A percentile compares a stretch with the other conserved stretches of the same genome.
phyloP scores from a whole-genome alignment of 2,888 invertebrate species.

The Athalia circularis region DNA sequence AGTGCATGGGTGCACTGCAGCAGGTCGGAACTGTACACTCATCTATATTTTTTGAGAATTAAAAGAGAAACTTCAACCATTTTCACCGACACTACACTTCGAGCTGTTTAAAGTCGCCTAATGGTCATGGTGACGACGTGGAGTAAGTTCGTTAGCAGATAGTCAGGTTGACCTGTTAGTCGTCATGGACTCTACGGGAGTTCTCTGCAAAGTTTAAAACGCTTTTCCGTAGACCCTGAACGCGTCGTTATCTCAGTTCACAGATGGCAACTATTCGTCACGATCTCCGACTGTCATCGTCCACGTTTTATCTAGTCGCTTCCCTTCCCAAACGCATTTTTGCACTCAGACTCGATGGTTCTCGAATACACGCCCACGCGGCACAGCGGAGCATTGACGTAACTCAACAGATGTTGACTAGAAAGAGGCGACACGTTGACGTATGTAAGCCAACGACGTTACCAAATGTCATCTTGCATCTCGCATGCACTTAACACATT shows the following conservation, averaged over 20 bases:
- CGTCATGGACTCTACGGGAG: background rate
- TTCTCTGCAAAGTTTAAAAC: constrained; percentile 8
- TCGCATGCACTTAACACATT: background rate
- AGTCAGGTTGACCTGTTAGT: background rate
- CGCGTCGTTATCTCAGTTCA: constrained; percentile 10
- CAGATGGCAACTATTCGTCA: constrained; percentile 37
- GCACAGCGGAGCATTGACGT: background rate
- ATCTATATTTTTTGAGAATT: background rate
- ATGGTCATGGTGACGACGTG: background rate
- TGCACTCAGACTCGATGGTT: constrained; percentile 28
- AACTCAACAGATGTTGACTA: constrained; percentile 18
- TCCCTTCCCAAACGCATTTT: constrained; percentile 30
- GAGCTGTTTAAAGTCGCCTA: background rate
- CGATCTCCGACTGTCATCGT: constrained; percentile 45
- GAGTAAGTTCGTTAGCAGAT: background rate
- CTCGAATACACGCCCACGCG: constrained; percentile 10
- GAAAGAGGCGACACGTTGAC: background rate
- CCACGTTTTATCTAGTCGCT: constrained; percentile 32
- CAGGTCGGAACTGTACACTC: background rate
- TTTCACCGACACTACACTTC: background rate
- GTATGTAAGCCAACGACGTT: constrained; percentile 13
- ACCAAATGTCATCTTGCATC: constrained; percentile 4
- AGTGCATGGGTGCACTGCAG: too few relatives aligned
- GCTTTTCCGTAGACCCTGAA: constrained; percentile 4
- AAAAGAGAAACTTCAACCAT: background rate